Conservation (phyloP, 2,113 vertebrate species). For the Lepus americanus region DNA sequence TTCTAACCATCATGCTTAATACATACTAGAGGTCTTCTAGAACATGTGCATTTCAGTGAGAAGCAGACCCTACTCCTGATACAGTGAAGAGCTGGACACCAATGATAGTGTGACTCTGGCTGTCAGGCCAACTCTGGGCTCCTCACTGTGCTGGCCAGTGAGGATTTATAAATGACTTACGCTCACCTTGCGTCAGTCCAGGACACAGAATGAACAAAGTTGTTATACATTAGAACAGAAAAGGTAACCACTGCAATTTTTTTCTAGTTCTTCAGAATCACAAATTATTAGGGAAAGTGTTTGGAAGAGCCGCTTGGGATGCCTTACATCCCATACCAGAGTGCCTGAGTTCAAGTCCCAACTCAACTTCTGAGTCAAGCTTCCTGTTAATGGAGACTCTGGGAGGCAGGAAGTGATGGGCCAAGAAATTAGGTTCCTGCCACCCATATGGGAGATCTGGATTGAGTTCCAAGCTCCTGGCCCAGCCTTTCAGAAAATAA, state of each 20-base stretch:
- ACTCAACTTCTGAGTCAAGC: too few relatives aligned
- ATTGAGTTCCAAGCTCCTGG: too few relatives aligned
- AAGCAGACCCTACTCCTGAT: not conserved
- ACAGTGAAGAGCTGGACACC: not conserved
- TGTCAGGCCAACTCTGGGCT: not conserved
- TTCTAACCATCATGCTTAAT: not conserved
- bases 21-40: not conserved
- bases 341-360: too few relatives aligned
- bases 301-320: too few relatives aligned
- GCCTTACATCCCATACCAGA: too few relatives aligned
- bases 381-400: too few relatives aligned
- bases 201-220: not conserved
- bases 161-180: not conserved
- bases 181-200: not conserved
- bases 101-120: not conserved
- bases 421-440: too few relatives aligned
- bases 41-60: not conserved
- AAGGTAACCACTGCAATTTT: slow-evolving; percentile 22
- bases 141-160: not conserved
- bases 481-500: too few relatives aligned
- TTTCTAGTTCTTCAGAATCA: slow-evolving; percentile 15
- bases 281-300: not conserved
- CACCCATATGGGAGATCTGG: too few relatives aligned
- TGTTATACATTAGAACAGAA: not conserved
- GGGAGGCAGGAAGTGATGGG: too few relatives aligned